These are phyloP conservation scores for Leiothrix lutea DNA, from an alignment of 2,113 vertebrate species.

Conservation along the genomic window DNA sequence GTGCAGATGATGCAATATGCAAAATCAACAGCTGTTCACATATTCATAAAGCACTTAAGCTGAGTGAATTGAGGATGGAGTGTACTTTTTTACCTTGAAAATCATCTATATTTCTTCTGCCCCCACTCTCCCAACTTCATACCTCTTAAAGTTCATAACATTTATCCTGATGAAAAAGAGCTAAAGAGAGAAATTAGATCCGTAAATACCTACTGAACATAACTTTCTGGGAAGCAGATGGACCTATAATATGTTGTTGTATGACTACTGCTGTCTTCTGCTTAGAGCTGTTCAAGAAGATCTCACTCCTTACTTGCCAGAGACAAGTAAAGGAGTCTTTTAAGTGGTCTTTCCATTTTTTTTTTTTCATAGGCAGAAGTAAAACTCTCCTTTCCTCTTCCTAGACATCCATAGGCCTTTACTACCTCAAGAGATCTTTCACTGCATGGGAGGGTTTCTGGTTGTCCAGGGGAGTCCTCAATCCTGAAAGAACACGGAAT, in stretches of 20 bases:
- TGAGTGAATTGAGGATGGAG: background rate
- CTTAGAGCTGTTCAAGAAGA: background rate
- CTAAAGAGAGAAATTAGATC: slow-evolving; percentile 5
- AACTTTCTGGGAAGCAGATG: background rate
- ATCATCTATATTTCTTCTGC: slow-evolving; percentile 2
- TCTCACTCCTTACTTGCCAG: background rate
- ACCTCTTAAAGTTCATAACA: background rate
- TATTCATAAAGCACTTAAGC: slow-evolving; percentile 29
- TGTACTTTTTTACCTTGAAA: slow-evolving; percentile 35
- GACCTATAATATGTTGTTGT: background rate
- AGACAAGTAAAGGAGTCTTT: background rate
- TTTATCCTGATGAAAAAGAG: slow-evolving; percentile 28
- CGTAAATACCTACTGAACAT: slow-evolving; percentile 2
- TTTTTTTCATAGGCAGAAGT: background rate
- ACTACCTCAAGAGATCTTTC: background rate
- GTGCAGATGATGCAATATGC: slow-evolving; percentile 27
- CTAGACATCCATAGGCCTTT: background rate
- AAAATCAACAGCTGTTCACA: slow-evolving; percentile 55
- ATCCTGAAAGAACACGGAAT: background rate
- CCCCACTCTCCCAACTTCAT: background rate
- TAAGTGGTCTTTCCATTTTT: background rate
- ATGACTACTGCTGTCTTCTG: background rate
- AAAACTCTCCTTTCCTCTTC: background rate
- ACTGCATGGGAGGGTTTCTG: background rate
- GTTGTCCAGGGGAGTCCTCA: background rate